These are phyloP conservation scores for Etheostoma cragini DNA, from an alignment of 2,113 vertebrate species.

Conservation along the genomic window DNA sequence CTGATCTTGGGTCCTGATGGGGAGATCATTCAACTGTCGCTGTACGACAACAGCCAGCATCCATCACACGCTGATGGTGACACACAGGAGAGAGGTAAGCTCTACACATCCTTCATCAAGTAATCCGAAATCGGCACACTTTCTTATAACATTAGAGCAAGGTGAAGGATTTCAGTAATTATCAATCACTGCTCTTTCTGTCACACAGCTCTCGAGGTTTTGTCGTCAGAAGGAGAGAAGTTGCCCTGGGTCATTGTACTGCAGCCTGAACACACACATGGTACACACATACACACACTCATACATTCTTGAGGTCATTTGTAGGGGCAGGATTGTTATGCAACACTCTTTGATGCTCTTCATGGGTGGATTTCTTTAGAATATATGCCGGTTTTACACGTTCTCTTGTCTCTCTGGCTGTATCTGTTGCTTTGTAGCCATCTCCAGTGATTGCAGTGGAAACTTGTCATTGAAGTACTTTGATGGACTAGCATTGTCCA, in stretches of 20 bases:
- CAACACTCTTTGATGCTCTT: neutral
- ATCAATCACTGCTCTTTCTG: neutral
- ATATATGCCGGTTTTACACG: neutral
- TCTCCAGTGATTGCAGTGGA: neutral
- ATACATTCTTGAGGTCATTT: neutral
- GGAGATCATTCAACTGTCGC: constrained; percentile 76
- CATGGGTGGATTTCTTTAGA: neutral
- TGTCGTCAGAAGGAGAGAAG: constrained; percentile 64
- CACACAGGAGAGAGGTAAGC: constrained; percentile 60
- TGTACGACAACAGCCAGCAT: constrained; percentile 60
- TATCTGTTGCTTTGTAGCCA: neutral
- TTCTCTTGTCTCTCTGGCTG: neutral
- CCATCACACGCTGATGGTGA: constrained; percentile 36
- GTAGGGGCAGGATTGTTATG: neutral
- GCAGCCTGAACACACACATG: constrained; percentile 56
- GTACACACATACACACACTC: constrained; percentile 43
- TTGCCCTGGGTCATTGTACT: constrained; percentile 71
- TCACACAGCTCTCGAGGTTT: constrained; percentile 65
- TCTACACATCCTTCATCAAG: neutral
- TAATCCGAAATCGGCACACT: neutral
- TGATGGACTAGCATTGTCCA: neutral
- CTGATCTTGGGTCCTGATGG: constrained; percentile 80
- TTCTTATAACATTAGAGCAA: neutral
- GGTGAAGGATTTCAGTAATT: too few relatives aligned
- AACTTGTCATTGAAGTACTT: neutral